A percentile compares a stretch with the other conserved stretches of the same genome.
Conservation (phyloP, 2,113 vertebrate species). For the Aptenodytes forsteri region DNA sequence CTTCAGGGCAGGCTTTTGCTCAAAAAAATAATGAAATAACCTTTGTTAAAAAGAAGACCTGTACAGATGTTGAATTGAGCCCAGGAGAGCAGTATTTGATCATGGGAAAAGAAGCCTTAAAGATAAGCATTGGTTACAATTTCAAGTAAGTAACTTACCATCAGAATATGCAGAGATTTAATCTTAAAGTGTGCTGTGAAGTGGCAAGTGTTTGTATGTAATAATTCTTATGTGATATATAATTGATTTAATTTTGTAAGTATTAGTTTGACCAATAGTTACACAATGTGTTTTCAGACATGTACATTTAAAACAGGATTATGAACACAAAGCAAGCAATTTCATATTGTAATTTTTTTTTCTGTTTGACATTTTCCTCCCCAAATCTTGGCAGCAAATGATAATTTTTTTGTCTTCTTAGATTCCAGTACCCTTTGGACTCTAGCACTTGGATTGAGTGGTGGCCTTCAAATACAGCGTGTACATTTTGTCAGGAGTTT, state of each 20-base stretch:
- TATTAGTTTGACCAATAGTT: not conserved
- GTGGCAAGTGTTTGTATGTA: not conserved
- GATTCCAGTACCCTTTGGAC: constrained; percentile 90
- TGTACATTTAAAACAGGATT: not conserved
- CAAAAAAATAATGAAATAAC: constrained; percentile 72
- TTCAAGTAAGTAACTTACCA: constrained; percentile 68
- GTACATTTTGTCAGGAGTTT: constrained; percentile 66
- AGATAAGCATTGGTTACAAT: constrained; percentile 64
- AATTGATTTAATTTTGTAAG: not conserved
- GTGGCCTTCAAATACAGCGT: constrained; percentile 76
- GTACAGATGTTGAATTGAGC: constrained; percentile 71
- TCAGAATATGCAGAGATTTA: not conserved
- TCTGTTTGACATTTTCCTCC: not conserved
- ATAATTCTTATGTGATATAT: not conserved
- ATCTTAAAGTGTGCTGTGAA: not conserved
- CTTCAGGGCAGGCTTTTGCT: constrained; percentile 72
- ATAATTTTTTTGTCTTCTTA: constrained; percentile 34
- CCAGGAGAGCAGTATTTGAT: constrained; percentile 83
- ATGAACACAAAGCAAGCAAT: not conserved
- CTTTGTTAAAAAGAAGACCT: constrained; percentile 86
- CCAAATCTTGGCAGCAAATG: not conserved
- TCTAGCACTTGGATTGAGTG: constrained; percentile 84
- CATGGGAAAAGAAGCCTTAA: constrained; percentile 84
- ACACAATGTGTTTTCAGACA: not conserved
- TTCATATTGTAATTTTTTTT: not conserved